These are phyloP conservation scores for Standfussiana lucernea DNA, from an alignment of 2,888 invertebrate genomes.

Conservation along the genomic window DNA sequence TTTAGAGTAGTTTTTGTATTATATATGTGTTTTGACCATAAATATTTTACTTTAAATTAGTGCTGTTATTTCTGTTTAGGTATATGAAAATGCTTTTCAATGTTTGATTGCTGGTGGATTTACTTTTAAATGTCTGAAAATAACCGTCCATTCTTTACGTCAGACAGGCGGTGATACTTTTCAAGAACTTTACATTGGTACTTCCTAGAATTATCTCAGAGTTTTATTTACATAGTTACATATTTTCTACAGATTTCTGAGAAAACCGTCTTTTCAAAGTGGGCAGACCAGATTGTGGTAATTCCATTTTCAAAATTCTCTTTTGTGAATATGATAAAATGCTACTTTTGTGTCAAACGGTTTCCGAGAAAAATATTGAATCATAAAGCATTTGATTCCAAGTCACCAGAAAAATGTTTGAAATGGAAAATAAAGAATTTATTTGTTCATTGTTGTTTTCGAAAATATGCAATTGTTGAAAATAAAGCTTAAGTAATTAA, in stretches of 20 bases:
- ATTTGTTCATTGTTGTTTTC: background rate
- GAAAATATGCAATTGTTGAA: background rate
- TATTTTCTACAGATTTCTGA: background rate
- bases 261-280: slow-evolving; percentile 12
- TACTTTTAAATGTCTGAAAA: background rate
- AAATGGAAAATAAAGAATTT: background rate
- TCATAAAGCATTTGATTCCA: background rate
- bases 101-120: background rate
- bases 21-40: background rate
- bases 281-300: background rate
- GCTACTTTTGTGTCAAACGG: background rate
- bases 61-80: background rate
- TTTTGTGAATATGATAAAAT: background rate
- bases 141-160: background rate
- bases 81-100: background rate
- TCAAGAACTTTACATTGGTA: background rate
- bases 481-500: background rate
- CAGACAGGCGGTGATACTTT: background rate
- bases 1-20: slow-evolving; percentile 10
- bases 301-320: background rate
- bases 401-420: background rate
- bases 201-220: background rate
- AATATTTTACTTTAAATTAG: background rate
- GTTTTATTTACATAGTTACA: background rate
- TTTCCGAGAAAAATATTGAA: background rate